Evolutionary conservation across 2,797 vertebrate genomes (phyloP), one percentile per base, ranked within the genome.

Genomic region (Xenops minutus): DNA sequence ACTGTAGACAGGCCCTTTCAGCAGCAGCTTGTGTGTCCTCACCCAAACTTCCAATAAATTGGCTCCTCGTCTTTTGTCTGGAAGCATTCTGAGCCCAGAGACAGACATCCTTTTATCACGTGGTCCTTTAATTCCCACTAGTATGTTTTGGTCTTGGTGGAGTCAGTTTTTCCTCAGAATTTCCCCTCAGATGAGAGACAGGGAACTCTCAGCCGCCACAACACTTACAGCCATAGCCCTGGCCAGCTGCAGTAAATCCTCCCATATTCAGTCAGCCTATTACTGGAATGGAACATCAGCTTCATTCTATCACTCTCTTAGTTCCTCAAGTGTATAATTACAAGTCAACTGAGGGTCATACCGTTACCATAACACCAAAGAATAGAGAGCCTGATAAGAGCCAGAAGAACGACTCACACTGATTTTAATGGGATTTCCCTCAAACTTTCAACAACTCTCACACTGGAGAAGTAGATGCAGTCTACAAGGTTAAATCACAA

Each of bases 231-330:
- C 59, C 87, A 20, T 84, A 90, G 73, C 66, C 75, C 91, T 74
- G 66, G 71, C 94, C 89, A 95, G 73, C 85, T 93, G 91, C 92
- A 93, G 76, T 81, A 93, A 96, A 96, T 89, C 52, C 87, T 94
- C 74, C 55, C 46, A 44, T 92, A 8, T 75, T 88, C 85, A 88
- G 83, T 85, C 66, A 90, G 44, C 44, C 88, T 92, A 49, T 94
- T 94, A 88, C 76, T 88, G 94, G 91, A 95, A 97, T 84, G 88
- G 88, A 96, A 83, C 61, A 93, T 76, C 76, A 52, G 44, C 59
- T 93, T 71, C 22, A 2, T 89, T 68, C 86, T 94, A 58, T 90
- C 67, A 69, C 51, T 62, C 55, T 39, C 55, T 84, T 56, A 86
- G 80, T 56, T 89, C 66, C 83, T 81, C 92, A 87, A 95, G 94